Conservation (phyloP, 2,888 invertebrate species). For the Noctua comes region DNA sequence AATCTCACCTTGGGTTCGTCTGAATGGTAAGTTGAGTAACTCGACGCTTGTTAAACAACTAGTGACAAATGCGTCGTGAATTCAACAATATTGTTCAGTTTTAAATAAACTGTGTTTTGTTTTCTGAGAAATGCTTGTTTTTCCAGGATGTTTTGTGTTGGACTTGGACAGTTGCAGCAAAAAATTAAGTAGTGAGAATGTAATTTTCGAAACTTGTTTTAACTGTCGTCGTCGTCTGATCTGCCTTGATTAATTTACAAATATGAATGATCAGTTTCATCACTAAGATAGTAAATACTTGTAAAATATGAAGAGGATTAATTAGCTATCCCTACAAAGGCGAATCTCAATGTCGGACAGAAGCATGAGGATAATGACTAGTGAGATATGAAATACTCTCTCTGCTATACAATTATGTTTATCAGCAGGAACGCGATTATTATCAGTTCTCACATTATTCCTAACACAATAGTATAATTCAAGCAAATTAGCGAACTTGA, state of each 20-base stretch:
- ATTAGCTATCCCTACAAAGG: neutral
- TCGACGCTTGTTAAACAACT: slow-evolving; percentile 59
- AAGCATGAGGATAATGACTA: neutral
- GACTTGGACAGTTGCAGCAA: neutral
- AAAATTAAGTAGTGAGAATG: slow-evolving; percentile 3
- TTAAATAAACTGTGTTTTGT: slow-evolving; percentile 37
- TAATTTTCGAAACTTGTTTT: slow-evolving; percentile 3
- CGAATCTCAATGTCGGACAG: slow-evolving; percentile 12
- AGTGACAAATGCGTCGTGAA: slow-evolving; percentile 58
- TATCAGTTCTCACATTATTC: slow-evolving; percentile 48
- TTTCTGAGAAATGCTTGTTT: slow-evolving; percentile 25
- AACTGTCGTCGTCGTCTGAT: neutral
- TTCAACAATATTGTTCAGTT: slow-evolving; percentile 54
- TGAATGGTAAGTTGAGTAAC: slow-evolving; percentile 74
- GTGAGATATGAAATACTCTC: slow-evolving; percentile 51
- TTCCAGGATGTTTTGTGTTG: slow-evolving; percentile 3
- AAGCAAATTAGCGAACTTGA: slow-evolving; percentile 49
- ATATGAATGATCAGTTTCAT: neutral
- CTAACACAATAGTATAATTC: slow-evolving; percentile 46
- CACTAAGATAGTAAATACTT: neutral
- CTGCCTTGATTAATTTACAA: neutral
- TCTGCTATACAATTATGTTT: slow-evolving; percentile 38
- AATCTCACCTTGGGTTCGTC: slow-evolving; percentile 74
- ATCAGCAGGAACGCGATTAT: slow-evolving; percentile 41
- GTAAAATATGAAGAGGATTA: neutral